Base-by-base conservation (phyloP, 2,888 invertebrate species). In the Temnothorax rugatulus region DNA sequence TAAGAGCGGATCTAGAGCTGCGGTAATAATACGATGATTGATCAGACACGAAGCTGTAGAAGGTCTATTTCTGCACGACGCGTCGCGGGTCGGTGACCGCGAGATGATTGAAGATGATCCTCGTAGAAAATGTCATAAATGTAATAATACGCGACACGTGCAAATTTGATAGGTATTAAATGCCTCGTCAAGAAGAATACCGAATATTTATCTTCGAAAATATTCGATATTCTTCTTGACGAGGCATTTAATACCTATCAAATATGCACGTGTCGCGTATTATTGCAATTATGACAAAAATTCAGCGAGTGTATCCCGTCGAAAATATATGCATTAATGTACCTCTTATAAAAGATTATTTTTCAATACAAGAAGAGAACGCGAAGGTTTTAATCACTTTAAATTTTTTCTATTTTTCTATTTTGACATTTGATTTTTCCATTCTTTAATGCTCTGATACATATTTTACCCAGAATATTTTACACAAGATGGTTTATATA, bases 11-110 rank as follows among this genome's bases (percentile, higher is more conserved):
- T 61, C 68, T 88, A 82, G 82, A 77, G 61, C 79, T 57, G 57
- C 47, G 69, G 76, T 77, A 77, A 84, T 81, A 68, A 18, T 3
- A 76, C 74, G 81, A 85, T 75, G 84, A 88, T 84, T 83, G 75
- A 38, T 59, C 83, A 21, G 15, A 15, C 21, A 29, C 57, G 57
- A 84, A 83, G 83, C 84, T 82, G 85, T 66, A 77, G 57, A 89
- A 82, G 57, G 74, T 52, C 76, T 84, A 82, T 81, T 84, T 86
- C 75, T 84, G 76, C 34, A 68, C 57, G 29, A 34, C 29, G 9
- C 47, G 68, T 18, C n/a, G 15, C 25, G 64, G 84, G 87, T 82
- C 83, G 54, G 59, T 41, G 88, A 83, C 77, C 88, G 59, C 34
- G 11, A 21, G 9, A 57, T 71, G 13, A 44, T 15, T 47, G 11